A percentile compares a stretch with the other conserved stretches of the same genome.
These are phyloP conservation scores for Pseudochirops corinnae DNA, from an alignment of 2,797 vertebrate species.

Conservation along the genomic window DNA sequence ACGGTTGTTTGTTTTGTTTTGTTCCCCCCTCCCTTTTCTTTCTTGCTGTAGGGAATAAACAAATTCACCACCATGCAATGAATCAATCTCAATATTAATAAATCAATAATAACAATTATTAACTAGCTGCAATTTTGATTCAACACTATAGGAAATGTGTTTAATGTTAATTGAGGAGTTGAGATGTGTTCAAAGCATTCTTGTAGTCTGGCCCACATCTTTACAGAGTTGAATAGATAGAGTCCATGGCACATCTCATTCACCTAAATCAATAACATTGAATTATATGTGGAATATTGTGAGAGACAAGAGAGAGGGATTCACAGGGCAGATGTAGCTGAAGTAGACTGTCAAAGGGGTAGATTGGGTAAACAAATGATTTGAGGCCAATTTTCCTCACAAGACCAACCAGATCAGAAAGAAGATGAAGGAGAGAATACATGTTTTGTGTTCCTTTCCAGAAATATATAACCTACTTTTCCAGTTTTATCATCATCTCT, in stretches of 20 bases:
- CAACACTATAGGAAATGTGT: neutral
- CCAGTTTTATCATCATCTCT: neutral
- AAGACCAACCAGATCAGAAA: neutral
- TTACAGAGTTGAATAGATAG: neutral
- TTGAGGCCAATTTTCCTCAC: neutral
- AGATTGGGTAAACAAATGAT: neutral
- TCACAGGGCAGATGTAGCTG: neutral
- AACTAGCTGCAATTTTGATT: neutral
- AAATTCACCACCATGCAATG: neutral
- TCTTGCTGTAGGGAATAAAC: neutral
- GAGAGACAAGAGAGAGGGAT: neutral
- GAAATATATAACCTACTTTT: neutral
- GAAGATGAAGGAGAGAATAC: neutral
- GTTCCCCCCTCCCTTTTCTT: neutral
- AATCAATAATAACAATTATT: slow-evolving; percentile 29
- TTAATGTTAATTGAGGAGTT: neutral
- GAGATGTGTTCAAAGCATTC: neutral
- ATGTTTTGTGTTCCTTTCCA: neutral
- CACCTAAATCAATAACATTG: neutral
- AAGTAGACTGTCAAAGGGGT: neutral
- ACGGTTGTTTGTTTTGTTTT: neutral
- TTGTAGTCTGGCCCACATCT: neutral
- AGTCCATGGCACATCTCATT: neutral
- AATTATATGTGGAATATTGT: neutral
- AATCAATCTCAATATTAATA: neutral